A percentile compares a stretch with the other conserved stretches of the same genome.
These are phyloP conservation scores for Stramonita haemastoma DNA, from an alignment of 2,888 invertebrate species.

Conservation along the genomic window DNA sequence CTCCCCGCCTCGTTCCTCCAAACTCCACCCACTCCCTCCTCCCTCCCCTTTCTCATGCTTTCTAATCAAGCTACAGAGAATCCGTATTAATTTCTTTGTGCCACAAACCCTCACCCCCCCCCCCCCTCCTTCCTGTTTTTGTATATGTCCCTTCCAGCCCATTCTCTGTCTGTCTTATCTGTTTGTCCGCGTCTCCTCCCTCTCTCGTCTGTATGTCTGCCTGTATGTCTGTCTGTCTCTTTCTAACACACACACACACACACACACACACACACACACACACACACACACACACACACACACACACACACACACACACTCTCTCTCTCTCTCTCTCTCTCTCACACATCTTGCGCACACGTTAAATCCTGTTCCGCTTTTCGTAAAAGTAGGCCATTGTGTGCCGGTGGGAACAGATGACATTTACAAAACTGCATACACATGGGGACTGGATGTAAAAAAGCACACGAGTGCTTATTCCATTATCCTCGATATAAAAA, in stretches of 20 bases:
- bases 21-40: neutral
- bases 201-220: neutral
- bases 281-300: no score
- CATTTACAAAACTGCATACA: no score
- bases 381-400: no score
- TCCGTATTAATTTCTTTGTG: neutral
- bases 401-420: no score
- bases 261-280: no score
- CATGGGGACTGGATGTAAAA: no score
- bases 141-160: neutral
- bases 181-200: neutral
- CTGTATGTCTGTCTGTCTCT: neutral
- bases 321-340: neutral
- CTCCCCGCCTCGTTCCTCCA: neutral
- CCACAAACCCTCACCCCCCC: neutral
- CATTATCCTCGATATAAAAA: no score
- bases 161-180: neutral
- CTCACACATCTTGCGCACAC: no score
- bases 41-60: neutral
- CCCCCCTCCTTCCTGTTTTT: neutral
- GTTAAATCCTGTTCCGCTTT: no score
- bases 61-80: neutral
- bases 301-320: no score
- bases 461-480: no score
- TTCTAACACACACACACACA: no score